Percentiles rank a stretch among this genome's conserved stretches.
phyloP scores from a whole-genome alignment of 2,113 vertebrate species.

The Calyptommatus sinebrachiatus region DNA sequence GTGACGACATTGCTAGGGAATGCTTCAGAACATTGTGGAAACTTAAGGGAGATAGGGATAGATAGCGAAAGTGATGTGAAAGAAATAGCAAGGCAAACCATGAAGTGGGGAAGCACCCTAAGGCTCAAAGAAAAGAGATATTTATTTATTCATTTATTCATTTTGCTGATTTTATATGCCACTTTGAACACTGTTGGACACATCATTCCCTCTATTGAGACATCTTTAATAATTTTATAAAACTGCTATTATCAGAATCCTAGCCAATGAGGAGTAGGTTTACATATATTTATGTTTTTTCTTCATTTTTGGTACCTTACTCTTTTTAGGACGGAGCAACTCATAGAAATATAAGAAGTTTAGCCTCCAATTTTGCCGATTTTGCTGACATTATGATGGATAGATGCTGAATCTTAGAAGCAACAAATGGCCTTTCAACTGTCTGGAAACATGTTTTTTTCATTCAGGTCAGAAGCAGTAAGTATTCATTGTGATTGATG shows the following conservation, averaged over 20 bases:
- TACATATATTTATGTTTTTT: neutral
- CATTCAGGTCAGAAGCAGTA: conserved; percentile 9
- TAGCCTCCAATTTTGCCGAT: conserved; percentile 14
- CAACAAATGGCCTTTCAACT: conserved; percentile 28
- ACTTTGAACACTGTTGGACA: no score
- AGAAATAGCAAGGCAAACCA: no score
- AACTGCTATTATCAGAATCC: neutral
- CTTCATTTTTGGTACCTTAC: neutral
- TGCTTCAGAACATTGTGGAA: no score
- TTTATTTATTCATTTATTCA: no score
- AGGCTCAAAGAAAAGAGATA: no score
- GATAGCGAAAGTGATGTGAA: no score
- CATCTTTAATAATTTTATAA: neutral
- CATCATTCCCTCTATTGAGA: neutral
- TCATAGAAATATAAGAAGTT: conserved; percentile 4
- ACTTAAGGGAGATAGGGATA: no score
- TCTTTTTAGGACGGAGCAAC: neutral
- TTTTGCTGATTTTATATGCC: no score
- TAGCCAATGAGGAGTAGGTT: neutral
- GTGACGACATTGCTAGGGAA: no score
- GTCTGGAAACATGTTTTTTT: conserved; percentile 31
- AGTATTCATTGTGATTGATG: conserved; percentile 30
- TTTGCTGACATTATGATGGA: conserved; percentile 21
- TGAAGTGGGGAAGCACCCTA: no score
- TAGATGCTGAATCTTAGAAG: conserved; percentile 8